phyloP scores from a whole-genome alignment of 1,140 invertebrate species.

The Lepidurus packardi region DNA sequence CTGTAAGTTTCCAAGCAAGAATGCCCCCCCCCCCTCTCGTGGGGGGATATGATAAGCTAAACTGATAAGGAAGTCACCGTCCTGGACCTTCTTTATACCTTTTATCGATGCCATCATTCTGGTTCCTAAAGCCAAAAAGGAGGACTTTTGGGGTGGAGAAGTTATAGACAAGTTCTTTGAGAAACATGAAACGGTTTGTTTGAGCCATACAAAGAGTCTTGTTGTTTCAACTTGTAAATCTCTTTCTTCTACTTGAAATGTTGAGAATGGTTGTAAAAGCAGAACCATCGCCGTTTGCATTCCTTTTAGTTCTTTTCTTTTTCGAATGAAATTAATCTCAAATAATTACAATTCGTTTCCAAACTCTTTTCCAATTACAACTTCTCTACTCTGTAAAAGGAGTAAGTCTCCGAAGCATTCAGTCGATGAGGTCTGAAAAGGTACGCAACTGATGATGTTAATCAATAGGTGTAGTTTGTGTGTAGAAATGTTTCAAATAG shows the following conservation, averaged over 20 bases:
- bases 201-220: not conserved
- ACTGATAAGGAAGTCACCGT: not conserved
- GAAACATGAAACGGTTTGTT: slow-evolving; percentile 19
- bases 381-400: too few relatives aligned
- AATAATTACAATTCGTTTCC: too few relatives aligned
- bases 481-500: too few relatives aligned
- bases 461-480: too few relatives aligned
- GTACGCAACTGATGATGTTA: too few relatives aligned
- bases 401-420: too few relatives aligned
- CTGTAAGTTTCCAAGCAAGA: not conserved
- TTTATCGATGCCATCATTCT: slow-evolving; percentile 19
- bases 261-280: too few relatives aligned
- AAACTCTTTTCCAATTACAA: too few relatives aligned
- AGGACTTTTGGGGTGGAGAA: not conserved
- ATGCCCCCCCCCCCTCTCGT: not conserved
- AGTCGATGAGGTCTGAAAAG: too few relatives aligned
- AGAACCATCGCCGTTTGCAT: too few relatives aligned
- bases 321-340: too few relatives aligned
- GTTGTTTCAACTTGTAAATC: slow-evolving; percentile 9
- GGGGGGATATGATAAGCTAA: not conserved
- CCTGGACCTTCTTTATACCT: slow-evolving; percentile 8
- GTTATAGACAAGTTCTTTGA: slow-evolving; percentile 1
- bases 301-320: too few relatives aligned
- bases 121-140: not conserved
- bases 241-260: not conserved